Evolutionary conservation across 2,113 vertebrate species (phyloP), one percentile per base, ranked within the genome.

Genomic region (Chionodraco myersi): DNA sequence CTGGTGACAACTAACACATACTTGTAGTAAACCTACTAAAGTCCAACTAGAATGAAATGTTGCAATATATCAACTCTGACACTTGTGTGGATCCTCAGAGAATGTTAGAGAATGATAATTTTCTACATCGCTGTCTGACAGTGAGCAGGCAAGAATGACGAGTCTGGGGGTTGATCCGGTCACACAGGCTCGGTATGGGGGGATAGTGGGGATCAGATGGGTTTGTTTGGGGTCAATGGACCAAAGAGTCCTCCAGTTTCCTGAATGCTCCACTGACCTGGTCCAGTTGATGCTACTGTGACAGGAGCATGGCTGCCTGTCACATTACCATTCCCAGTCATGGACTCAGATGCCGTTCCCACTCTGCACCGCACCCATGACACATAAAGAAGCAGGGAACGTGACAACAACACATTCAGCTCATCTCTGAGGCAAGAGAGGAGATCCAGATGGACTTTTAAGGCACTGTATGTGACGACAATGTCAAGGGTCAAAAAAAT

Each of bases 291-390:
- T 86, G 61, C 72, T 77, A 66, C 57, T 79, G 69, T 89, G 91
- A 91, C 88, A 86, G 86, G 78, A 86, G 79, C 85, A 87, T 23
- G 3, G 56, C 79, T 89, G 75, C 83, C 91, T 88, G 87, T 93
- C 89, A 89, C 84, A 91, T 88, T 90, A 85, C 87, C 79, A 90
- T 91, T 88, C 72, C 71, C 71, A 72, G 77, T 74, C 80, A 80
- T 77, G 60, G 64, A 83, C 81, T 67, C 76, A 60, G 72, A 86
- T 67, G 86, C 71, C 82, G 79, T 74, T 67, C 74, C 74, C 51
- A 65, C 65, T 80, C 71, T 26, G 58, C 80, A 45, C 68, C 11
- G 34, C 10, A 0, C 21, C 56, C 12, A 30, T 52, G 84, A 77
- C 77, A 72, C 61, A 65, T 14, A 52, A 57, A 56, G 30, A 57